Evolutionary conservation across 2,888 invertebrate genomes (phyloP).

Genomic region (Eupithecia dodoneata): DNA sequence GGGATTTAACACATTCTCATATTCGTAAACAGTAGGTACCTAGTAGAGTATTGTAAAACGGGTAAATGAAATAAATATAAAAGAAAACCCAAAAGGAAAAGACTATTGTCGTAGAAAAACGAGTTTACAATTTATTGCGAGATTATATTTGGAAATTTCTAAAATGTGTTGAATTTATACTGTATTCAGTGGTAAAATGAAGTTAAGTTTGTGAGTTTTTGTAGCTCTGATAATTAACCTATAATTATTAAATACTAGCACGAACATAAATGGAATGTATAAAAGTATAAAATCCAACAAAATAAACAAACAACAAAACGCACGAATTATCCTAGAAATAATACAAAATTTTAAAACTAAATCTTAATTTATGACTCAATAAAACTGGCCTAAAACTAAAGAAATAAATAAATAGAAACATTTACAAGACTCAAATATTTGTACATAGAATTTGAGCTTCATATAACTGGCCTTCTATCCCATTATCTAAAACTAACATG

Average conservation of each 20-base stretch:
- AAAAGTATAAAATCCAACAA: slow-evolving; percentile 71
- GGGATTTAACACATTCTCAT: slow-evolving; percentile 60
- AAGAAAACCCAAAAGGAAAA: background rate
- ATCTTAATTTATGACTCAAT: slow-evolving; percentile 72
- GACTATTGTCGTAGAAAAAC: background rate
- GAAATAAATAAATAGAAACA: slow-evolving; percentile 76
- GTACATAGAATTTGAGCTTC: slow-evolving; percentile 81
- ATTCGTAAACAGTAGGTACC: slow-evolving; percentile 62
- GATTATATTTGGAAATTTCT: background rate
- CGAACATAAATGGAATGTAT: slow-evolving; percentile 68
- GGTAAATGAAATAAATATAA: background rate
- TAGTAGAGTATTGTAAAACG: slow-evolving; percentile 41
- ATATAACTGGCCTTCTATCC: slow-evolving; percentile 78
- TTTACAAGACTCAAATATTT: slow-evolving; percentile 54
- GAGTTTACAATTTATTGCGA: background rate
- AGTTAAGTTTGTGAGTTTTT: background rate
- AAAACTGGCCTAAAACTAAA: slow-evolving; percentile 78
- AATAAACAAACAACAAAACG: slow-evolving; percentile 74
- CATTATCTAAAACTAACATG: slow-evolving; percentile 60
- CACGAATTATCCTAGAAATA: slow-evolving; percentile 52
- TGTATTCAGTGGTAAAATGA: too few relatives aligned
- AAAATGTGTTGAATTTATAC: background rate
- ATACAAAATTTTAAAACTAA: slow-evolving; percentile 49
- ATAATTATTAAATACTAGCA: slow-evolving; percentile 34
- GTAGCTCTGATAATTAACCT: slow-evolving; percentile 21